Evolutionary conservation across 1,140 invertebrate species (phyloP), one percentile per base, ranked within the genome.

Genomic region (Rhynchophorus ferrugineus): DNA sequence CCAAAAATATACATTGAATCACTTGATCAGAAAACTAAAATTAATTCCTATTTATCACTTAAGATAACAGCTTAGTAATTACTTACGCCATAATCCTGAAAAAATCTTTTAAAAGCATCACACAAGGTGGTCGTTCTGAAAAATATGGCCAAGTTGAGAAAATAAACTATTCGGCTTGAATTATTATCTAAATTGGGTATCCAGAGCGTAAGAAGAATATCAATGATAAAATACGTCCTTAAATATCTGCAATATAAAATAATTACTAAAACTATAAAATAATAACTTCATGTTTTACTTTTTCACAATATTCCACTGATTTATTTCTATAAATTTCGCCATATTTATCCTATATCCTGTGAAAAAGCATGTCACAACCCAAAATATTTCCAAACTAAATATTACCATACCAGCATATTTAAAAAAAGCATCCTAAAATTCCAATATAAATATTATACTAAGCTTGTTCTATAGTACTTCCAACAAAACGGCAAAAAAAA

Each of bases 301-400:
- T 41, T 17, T 41, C 2, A 41, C 11, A 3, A 41, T 41, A 17
- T 41, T 41, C 17, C n/a, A 18, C 9, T 41, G 38, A 41, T 41
- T 41, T 5, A 41, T 5, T 18, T 41, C 2, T 3, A 41, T 19
- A 17, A 17, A 3, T 17, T 16, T 16, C 36, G n/a, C 9, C 19
- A 3, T 18, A 2, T 41, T 18, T 17, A 3, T 11, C 3, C 2
- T 41, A 18, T 41, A 37, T 41, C 38, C 38, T 2, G 16, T 18
- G 11, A 41, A 41, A 41, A 41, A 41, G 16, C 17, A 17, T 9
- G 38, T 16, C 19, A 41, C 17, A 9, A 41, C 9, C 38, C 38
- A 41, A 6, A 41, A 17, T 17, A 18, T 17, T 41, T 41, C n/a
- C 11, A 41, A 18, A 17, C 3, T 9, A 18, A 41, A 41, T 6